These are phyloP conservation scores for Ariopsis seemanni DNA, from an alignment of 2,113 vertebrate species.

Conservation along the genomic window DNA sequence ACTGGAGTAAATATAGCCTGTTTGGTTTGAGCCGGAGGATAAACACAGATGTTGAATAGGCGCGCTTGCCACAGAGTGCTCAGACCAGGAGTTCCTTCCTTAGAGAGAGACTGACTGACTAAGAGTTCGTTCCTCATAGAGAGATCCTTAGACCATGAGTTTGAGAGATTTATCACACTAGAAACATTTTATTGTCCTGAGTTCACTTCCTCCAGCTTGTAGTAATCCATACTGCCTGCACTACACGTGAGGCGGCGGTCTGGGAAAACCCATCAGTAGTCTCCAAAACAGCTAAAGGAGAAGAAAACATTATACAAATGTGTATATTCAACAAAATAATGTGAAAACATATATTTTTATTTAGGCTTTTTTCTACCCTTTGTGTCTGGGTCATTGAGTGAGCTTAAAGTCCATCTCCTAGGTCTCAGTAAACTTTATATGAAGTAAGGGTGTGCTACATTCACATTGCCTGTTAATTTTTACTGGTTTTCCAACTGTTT, in stretches of 20 bases:
- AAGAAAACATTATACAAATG: not conserved
- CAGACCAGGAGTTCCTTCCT: slow-evolving; percentile 33
- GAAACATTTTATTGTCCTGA: slow-evolving; percentile 37
- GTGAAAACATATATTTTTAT: not conserved
- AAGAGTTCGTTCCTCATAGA: slow-evolving; percentile 5
- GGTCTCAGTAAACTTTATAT: too few relatives aligned
- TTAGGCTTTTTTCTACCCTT: not conserved
- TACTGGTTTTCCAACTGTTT: too few relatives aligned
- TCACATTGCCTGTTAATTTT: too few relatives aligned
- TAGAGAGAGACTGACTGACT: slow-evolving; percentile 37
- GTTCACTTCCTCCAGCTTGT: slow-evolving; percentile 19
- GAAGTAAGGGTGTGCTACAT: too few relatives aligned
- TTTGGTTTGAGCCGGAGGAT: slow-evolving; percentile 75
- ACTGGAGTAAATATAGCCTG: slow-evolving; percentile 76
- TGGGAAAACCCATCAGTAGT: not conserved
- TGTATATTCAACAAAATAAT: not conserved
- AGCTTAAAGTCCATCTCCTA: too few relatives aligned
- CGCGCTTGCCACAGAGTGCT: slow-evolving; percentile 62
- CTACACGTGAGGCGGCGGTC: not conserved
- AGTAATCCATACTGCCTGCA: not conserved
- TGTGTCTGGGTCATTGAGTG: not conserved
- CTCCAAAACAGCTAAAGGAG: not conserved
- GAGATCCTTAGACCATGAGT: not conserved
- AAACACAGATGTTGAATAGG: slow-evolving; percentile 78
- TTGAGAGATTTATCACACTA: slow-evolving; percentile 24